Evolutionary conservation across 2,888 invertebrate species (phyloP).

Genomic region (Trichacis sp.): DNA sequence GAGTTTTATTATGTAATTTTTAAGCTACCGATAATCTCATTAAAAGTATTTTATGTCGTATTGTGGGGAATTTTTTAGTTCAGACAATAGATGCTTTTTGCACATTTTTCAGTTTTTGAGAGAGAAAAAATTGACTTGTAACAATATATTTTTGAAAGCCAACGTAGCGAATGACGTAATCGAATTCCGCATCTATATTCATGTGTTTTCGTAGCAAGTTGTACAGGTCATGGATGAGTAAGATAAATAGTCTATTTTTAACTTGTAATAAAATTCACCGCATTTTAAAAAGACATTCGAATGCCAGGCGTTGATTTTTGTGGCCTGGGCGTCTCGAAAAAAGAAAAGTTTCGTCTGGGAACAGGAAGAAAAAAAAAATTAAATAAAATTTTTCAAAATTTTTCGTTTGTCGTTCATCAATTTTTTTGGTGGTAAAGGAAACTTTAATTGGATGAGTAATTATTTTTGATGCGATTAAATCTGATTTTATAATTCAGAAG

Average conservation of each 20-base stretch:
- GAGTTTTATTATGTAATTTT: not conserved
- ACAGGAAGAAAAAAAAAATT: no score
- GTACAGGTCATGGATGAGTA: conserved; percentile 5
- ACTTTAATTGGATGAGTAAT: no score
- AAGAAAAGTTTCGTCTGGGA: no score
- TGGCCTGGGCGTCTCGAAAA: no score
- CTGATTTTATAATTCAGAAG: no score
- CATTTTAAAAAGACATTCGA: not conserved
- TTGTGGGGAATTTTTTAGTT: not conserved
- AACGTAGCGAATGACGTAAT: not conserved
- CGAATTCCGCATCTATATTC: conserved; percentile 1
- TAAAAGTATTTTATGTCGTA: not conserved
- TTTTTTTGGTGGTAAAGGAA: no score
- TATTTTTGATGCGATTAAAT: no score
- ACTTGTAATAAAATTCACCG: not conserved
- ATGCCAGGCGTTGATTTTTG: no score
- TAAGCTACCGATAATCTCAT: not conserved
- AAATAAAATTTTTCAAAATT: no score
- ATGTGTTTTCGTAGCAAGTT: conserved; percentile 2
- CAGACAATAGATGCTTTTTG: no score
- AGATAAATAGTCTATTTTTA: conserved; percentile 2
- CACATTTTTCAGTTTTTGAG: no score
- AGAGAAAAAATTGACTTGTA: not conserved
- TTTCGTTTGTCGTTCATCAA: no score
- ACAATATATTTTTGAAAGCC: not conserved